These are phyloP conservation scores for Bombus superbus DNA, from an alignment of 1,140 invertebrate genomes.

Conservation along the genomic window DNA sequence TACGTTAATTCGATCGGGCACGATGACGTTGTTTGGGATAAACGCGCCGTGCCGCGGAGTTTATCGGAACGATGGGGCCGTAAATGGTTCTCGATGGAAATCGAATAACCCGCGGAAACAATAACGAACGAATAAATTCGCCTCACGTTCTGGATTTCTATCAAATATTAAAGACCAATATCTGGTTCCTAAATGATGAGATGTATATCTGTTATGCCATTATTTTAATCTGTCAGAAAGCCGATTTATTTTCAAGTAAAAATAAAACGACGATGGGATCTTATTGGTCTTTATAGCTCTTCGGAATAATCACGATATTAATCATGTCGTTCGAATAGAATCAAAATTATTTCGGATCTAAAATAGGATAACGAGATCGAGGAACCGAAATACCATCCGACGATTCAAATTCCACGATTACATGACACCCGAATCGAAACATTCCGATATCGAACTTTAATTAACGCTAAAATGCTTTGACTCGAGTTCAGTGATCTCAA, in stretches of 20 bases:
- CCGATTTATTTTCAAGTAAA: background rate
- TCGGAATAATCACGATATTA: no score
- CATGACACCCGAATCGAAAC: no score
- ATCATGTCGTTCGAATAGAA: no score
- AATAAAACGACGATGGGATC: background rate
- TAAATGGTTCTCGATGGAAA: background rate
- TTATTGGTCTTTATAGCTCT: no score
- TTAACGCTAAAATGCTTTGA: no score
- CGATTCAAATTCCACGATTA: background rate
- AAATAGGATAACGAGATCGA: background rate
- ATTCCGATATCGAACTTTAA: no score
- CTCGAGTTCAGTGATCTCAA: no score
- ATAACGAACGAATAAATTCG: background rate
- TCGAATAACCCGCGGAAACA: background rate
- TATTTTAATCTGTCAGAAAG: background rate
- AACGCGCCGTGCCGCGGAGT: background rate
- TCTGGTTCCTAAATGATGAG: background rate
- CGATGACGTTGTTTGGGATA: slow-evolving; percentile 13
- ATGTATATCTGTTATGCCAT: background rate
- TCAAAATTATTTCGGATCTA: background rate
- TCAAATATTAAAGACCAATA: background rate
- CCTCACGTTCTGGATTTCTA: background rate
- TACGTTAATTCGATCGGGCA: slow-evolving; percentile 13
- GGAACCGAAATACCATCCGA: background rate
- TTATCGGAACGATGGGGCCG: background rate